Base-by-base conservation (phyloP, 2,888 invertebrate species). In the Leptodirus hochenwartii region DNA sequence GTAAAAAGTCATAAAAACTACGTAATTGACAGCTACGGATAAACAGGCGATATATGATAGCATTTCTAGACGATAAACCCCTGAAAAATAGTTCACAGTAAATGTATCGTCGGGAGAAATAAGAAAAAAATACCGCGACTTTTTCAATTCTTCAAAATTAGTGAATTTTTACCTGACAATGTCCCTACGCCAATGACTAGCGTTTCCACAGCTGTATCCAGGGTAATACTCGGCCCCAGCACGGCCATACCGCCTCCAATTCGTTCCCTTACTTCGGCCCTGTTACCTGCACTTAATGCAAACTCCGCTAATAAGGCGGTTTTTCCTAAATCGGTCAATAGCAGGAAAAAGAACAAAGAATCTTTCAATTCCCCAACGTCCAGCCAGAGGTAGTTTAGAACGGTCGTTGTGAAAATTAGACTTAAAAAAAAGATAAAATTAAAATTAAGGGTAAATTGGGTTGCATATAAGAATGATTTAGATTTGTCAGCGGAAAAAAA, bases 1-100 rank as follows among this genome's bases (percentile, higher is more conserved):
- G 53, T 88, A 91, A 49, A 93, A 87, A 1, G 88, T 87, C 65
- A 91, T 84, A 44, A 93, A 88, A 13, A 90, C 85, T 27, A 88
- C 56, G 51, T 90, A 91, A 55, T 91, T 90, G 5, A 90, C 87
- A 28, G 90, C 56, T 23, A 88, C 76, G 3, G 90, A 87, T 41
- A 91, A 63, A 45, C 88, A 88, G 15, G 88, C 90, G 53, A 84
- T 91, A 32, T 78, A 80, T 47, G 88, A 88, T 43, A 91, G 69
- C 36, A 82, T 75, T 54, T 90, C 90, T 36, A 93, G 54, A 23
- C 87, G 66, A 27, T 74, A 69, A 0, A 90, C 84, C 9, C 90
- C n/a, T n/a, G n/a, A n/a, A n/a, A n/a, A n/a, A n/a, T n/a, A n/a
- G n/a, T n/a, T n/a, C n/a, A n/a, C n/a, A n/a, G n/a, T n/a, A n/a